Percentiles rank a stretch among this genome's conserved stretches.
Evolutionary conservation across 1,140 invertebrate species (phyloP).

Genomic region (Centruroides vittatus): DNA sequence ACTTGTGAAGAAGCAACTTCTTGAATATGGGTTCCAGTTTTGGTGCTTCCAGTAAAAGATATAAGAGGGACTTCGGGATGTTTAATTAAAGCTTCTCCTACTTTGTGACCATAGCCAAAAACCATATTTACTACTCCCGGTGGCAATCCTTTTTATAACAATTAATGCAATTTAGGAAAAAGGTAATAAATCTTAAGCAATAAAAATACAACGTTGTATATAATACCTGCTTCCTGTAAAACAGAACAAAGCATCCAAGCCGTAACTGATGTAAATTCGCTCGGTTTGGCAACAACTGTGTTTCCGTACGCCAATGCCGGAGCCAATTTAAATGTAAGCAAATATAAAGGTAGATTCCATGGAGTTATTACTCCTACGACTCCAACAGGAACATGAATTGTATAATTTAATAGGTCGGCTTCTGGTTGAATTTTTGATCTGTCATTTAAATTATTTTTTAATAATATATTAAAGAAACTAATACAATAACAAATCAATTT

Average conservation of each 20-base stretch:
- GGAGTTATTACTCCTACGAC: constrained; percentile 42
- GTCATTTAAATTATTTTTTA: background rate
- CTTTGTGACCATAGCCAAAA: constrained; percentile 37
- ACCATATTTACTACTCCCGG: constrained; percentile 44
- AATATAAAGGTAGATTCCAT: constrained; percentile 46
- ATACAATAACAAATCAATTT: too few species aligned
- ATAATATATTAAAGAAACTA: too few species aligned
- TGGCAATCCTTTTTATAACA: constrained; percentile 32
- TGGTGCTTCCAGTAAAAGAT: constrained; percentile 44
- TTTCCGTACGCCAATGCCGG: constrained; percentile 42
- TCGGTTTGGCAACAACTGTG: constrained; percentile 45
- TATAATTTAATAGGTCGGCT: constrained; percentile 36
- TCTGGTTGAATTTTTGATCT: constrained; percentile 20
- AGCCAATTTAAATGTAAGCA: constrained; percentile 42
- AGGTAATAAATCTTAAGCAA: background rate
- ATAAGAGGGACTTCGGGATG: constrained; percentile 36
- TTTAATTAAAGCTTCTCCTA: constrained; percentile 36
- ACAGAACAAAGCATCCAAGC: constrained; percentile 38
- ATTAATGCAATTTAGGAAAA: background rate
- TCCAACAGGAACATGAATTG: constrained; percentile 36
- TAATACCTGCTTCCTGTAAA: constrained; percentile 29
- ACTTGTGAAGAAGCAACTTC: constrained; percentile 30
- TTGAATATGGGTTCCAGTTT: constrained; percentile 35
- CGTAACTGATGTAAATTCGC: constrained; percentile 44
- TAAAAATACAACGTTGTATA: background rate